phyloP scores from a whole-genome alignment of 2,113 vertebrate genomes.

The Pelecanus crispus region DNA sequence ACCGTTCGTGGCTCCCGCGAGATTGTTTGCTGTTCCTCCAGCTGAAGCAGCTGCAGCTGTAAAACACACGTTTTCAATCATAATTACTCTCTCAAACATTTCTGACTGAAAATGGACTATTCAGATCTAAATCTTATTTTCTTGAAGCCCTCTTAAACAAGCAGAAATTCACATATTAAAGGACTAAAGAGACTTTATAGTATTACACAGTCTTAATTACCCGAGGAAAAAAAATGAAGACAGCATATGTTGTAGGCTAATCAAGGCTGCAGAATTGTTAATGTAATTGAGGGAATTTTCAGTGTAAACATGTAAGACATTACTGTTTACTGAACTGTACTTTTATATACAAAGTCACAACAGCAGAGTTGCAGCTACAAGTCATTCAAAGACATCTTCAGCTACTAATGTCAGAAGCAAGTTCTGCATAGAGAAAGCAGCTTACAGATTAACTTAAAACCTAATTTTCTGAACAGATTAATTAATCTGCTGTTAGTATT shows the following conservation, averaged over 20 bases:
- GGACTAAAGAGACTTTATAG: background rate
- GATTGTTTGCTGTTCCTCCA: constrained; percentile 87
- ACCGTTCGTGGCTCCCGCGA: constrained; percentile 87
- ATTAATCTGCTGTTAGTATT: background rate
- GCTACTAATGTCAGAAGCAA: background rate
- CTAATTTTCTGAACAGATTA: background rate
- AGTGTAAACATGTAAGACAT: background rate
- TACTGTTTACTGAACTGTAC: background rate
- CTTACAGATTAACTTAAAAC: background rate
- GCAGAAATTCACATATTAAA: constrained; percentile 18
- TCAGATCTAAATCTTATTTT: constrained; percentile 5
- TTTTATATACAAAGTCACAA: background rate
- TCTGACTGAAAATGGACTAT: constrained; percentile 26
- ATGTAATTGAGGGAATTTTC: background rate
- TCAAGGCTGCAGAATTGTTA: background rate
- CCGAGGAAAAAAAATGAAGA: background rate
- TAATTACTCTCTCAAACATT: constrained; percentile 27
- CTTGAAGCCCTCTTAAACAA: background rate
- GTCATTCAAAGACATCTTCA: background rate
- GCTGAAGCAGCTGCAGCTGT: constrained; percentile 88
- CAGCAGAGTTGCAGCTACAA: background rate
- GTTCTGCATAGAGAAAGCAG: background rate
- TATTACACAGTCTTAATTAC: constrained; percentile 19
- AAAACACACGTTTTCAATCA: constrained; percentile 63
- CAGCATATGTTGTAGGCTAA: background rate